Percentiles rank a stretch among this genome's conserved stretches.
phyloP scores from a whole-genome alignment of 2,797 vertebrate genomes.

The Gobio occitaniae region DNA sequence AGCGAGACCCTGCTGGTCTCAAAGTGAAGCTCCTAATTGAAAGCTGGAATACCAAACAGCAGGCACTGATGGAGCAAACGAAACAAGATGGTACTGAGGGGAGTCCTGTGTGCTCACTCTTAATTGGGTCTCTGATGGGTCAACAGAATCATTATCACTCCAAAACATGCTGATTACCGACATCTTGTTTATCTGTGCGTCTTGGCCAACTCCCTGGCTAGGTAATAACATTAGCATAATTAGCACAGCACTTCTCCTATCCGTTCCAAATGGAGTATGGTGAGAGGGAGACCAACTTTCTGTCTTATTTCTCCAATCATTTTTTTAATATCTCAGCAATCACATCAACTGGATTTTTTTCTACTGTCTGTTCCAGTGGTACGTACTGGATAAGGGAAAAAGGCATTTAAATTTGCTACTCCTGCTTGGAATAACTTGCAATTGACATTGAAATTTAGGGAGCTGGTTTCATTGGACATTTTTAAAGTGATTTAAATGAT shows the following conservation, averaged over 20 bases:
- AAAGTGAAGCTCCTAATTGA: conserved; percentile 44
- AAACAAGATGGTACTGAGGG: conserved; percentile 43
- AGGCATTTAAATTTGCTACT: too few species aligned
- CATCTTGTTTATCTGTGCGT: conserved; percentile 47
- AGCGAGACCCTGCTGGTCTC: conserved; percentile 37
- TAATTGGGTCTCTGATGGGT: conserved; percentile 57
- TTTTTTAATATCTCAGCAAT: background rate
- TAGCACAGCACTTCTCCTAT: conserved; percentile 19
- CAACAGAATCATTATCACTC: conserved; percentile 53
- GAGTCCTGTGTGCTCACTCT: conserved; percentile 49
- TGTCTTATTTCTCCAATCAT: background rate
- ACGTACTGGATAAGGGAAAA: too few species aligned
- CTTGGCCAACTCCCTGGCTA: conserved; percentile 46
- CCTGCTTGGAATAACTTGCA: too few species aligned
- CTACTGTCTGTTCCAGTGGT: too few species aligned
- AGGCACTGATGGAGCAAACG: conserved; percentile 41
- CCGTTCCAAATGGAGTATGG: background rate
- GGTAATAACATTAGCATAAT: conserved; percentile 58
- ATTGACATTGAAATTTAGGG: too few species aligned
- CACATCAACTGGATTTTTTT: background rate
- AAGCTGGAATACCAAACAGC: conserved; percentile 45
- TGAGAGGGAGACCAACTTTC: background rate
- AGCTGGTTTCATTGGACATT: too few species aligned
- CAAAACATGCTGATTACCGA: conserved; percentile 55
- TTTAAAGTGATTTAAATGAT: too few species aligned